phyloP scores from a whole-genome alignment of 2,888 invertebrate species.

The Gymnocheta viridis region DNA sequence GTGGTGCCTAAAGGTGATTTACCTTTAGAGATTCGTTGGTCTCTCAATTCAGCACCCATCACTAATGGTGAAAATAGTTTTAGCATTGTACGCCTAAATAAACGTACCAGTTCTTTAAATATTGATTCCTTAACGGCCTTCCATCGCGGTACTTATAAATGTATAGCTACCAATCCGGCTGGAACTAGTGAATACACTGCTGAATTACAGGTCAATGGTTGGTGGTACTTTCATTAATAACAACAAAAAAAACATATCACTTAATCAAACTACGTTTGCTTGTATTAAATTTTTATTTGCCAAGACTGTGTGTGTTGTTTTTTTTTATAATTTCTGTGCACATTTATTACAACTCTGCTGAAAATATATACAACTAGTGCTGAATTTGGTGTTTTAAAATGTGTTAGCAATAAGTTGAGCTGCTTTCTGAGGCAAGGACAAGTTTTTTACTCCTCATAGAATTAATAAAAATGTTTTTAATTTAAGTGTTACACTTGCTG shows the following conservation, averaged over 20 bases:
- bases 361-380: slow-evolving; percentile 4
- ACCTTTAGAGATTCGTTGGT: slow-evolving; percentile 89
- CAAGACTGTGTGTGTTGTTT: not conserved
- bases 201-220: slow-evolving; percentile 85
- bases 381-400: slow-evolving; percentile 25
- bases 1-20: slow-evolving; percentile 89
- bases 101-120: slow-evolving; percentile 82
- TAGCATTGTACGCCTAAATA: slow-evolving; percentile 79
- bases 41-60: slow-evolving; percentile 83
- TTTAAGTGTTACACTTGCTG: too few species aligned
- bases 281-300: slow-evolving; percentile 39
- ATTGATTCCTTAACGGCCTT: slow-evolving; percentile 85
- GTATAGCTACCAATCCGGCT: slow-evolving; percentile 87
- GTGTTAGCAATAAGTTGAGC: slow-evolving; percentile 33
- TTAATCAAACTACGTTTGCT: slow-evolving; percentile 20
- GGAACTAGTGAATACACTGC: slow-evolving; percentile 87
- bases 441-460: not conserved
- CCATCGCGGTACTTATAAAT: slow-evolving; percentile 90
- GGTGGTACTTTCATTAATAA: slow-evolving; percentile 71
- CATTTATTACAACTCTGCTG: slow-evolving; percentile 51
- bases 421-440: slow-evolving; percentile 15
- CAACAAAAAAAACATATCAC: not conserved
- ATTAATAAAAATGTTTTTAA: not conserved
- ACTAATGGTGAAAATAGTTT: slow-evolving; percentile 82
- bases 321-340: slow-evolving; percentile 60